A percentile compares a stretch with the other conserved stretches of the same genome.
Evolutionary conservation across 2,113 vertebrate genomes (phyloP).

Genomic region (Cyphomyrus plagiostoma): DNA sequence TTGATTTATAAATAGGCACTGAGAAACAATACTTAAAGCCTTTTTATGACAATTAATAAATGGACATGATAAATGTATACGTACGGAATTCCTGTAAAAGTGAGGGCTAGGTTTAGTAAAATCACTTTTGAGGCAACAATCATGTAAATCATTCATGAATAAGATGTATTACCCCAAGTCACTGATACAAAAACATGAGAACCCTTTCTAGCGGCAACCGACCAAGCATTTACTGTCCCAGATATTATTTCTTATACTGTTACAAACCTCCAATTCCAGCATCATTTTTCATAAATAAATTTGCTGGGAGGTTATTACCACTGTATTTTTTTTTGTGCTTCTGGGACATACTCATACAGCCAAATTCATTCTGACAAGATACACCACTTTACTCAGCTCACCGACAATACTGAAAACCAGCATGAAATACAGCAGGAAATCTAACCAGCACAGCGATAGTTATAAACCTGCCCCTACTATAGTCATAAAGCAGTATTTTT

Average conservation of each 20-base stretch:
- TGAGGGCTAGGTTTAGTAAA: background rate
- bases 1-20: background rate
- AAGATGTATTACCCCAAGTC: background rate
- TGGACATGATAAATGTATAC: background rate
- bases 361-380: slow-evolving; percentile 7
- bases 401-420: background rate
- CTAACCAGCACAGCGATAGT: background rate
- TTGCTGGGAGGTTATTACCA: background rate
- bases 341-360: background rate
- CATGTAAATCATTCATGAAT: slow-evolving; percentile 6
- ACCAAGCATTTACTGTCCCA: slow-evolving; percentile 1
- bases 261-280: background rate
- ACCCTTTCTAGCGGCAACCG: background rate
- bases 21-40: background rate
- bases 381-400: background rate
- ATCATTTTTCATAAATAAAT: slow-evolving; percentile 11
- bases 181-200: slow-evolving; percentile 2
- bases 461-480: background rate
- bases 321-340: background rate
- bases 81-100: background rate
- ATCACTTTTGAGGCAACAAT: slow-evolving; percentile 4
- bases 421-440: background rate
- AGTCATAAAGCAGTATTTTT: background rate
- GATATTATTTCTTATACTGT: slow-evolving; percentile 7
- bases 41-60: background rate